These are phyloP conservation scores for Perizoma flavofasciatum DNA, from an alignment of 2,888 invertebrate species.

Conservation along the genomic window DNA sequence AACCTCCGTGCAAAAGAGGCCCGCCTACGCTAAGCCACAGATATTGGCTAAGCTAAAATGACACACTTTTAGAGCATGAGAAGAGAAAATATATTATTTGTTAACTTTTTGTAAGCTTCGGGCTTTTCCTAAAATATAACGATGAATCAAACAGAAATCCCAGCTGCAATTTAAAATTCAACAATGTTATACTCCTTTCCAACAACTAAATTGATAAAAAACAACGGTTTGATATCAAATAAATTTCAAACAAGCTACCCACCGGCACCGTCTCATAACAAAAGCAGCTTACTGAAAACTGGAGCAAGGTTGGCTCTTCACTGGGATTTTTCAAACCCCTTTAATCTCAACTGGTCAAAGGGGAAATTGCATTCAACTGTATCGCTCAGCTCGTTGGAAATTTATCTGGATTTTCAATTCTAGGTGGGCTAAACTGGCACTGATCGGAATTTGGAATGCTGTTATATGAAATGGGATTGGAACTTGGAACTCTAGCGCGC, in stretches of 20 bases:
- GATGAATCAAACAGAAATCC: too few relatives aligned
- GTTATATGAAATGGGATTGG: conserved; percentile 22
- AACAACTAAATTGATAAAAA: conserved; percentile 17
- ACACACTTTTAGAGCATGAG: too few relatives aligned
- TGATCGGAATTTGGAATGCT: conserved; percentile 18
- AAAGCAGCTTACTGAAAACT: conserved; percentile 35
- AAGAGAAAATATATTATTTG: too few relatives aligned
- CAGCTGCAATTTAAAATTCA: too few relatives aligned
- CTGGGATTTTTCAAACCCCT: conserved; percentile 37
- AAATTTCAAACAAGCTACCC: conserved; percentile 30
- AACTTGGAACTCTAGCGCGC: conserved; percentile 17
- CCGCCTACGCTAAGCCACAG: too few relatives aligned
- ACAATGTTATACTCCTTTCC: too few relatives aligned
- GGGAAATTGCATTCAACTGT: conserved; percentile 37
- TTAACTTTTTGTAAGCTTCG: too few relatives aligned
- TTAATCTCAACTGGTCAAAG: conserved; percentile 37
- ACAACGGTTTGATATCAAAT: conserved; percentile 31
- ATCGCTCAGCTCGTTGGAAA: conserved; percentile 28
- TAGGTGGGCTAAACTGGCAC: conserved; percentile 19
- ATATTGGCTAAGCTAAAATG: too few relatives aligned
- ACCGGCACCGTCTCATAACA: conserved; percentile 25
- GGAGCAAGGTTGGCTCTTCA: conserved; percentile 34
- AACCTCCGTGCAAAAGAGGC: too few relatives aligned
- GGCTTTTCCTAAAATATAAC: too few relatives aligned
- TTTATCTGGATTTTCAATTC: conserved; percentile 33